phyloP scores from a whole-genome alignment of 2,797 vertebrate genomes.

The Prunella strophiata region DNA sequence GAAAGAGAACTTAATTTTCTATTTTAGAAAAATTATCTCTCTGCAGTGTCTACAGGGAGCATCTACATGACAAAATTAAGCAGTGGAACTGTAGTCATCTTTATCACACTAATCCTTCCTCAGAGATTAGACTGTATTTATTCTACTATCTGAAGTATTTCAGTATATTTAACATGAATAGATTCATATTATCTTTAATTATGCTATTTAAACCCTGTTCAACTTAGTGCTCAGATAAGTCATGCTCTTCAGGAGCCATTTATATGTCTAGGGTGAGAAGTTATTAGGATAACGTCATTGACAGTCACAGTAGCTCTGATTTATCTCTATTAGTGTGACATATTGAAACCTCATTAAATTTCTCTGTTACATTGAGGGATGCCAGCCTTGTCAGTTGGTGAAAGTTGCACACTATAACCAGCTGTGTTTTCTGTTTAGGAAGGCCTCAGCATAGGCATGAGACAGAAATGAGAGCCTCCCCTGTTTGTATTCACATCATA shows the following conservation, averaged over 20 bases:
- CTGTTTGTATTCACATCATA: neutral
- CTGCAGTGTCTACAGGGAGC: constrained; percentile 19
- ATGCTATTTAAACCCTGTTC: constrained; percentile 38
- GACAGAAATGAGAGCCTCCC: neutral
- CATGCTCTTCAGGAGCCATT: constrained; percentile 29
- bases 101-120: constrained; percentile 55
- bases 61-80: constrained; percentile 56
- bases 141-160: constrained; percentile 52
- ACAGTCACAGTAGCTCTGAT: neutral
- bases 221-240: constrained; percentile 37
- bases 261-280: constrained; percentile 24
- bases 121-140: constrained; percentile 56
- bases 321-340: constrained; percentile 27
- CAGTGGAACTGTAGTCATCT: constrained; percentile 39
- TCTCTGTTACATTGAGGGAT: neutral
- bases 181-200: constrained; percentile 63
- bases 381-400: constrained; percentile 29
- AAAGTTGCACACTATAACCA: neutral
- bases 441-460: neutral
- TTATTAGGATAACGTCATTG: constrained; percentile 39
- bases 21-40: constrained; percentile 62
- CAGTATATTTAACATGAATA: constrained; percentile 52
- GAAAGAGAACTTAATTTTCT: constrained; percentile 48
- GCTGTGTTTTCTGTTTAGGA: neutral
- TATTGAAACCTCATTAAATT: constrained; percentile 55